Evolutionary conservation across 1,140 invertebrate species (phyloP).

Genomic region (Galleria mellonella): DNA sequence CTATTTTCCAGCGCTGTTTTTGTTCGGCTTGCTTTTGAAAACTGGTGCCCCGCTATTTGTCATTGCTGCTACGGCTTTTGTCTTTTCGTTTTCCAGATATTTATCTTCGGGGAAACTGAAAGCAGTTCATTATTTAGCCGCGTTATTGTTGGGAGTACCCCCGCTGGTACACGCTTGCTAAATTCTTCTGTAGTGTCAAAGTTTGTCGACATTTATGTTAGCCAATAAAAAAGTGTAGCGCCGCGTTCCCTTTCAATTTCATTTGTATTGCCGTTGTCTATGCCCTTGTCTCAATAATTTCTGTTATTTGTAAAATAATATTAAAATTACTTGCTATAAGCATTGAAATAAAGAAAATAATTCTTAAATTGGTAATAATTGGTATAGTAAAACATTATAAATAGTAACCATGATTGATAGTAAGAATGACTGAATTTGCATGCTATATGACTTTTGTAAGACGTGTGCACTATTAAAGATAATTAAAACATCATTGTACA

Average conservation of each 20-base stretch:
- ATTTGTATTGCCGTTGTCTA: not conserved
- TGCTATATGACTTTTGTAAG: no score
- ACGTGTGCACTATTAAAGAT: no score
- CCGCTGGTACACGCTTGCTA: not conserved
- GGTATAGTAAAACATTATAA: not conserved
- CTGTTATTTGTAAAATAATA: not conserved
- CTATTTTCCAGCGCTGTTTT: conserved; percentile 7
- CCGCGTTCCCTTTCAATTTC: not conserved
- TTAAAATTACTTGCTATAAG: no score
- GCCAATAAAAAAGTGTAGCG: not conserved
- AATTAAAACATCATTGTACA: not conserved
- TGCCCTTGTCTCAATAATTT: not conserved
- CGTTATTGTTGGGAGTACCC: conserved; percentile 10
- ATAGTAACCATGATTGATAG: not conserved
- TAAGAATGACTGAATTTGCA: no score
- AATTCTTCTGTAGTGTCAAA: not conserved
- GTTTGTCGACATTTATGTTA: conserved; percentile 1
- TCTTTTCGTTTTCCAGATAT: conserved; percentile 18
- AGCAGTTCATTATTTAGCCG: conserved; percentile 17
- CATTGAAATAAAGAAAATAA: no score
- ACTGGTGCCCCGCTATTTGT: conserved; percentile 16
- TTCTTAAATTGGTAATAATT: not conserved
- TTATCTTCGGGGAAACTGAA: conserved; percentile 13
- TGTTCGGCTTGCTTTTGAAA: conserved; percentile 10
- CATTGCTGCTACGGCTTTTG: conserved; percentile 16